These are phyloP conservation scores for Porites cylindrica DNA, from an alignment of 92 coral and sea anemone genomes.

Conservation along the genomic window DNA sequence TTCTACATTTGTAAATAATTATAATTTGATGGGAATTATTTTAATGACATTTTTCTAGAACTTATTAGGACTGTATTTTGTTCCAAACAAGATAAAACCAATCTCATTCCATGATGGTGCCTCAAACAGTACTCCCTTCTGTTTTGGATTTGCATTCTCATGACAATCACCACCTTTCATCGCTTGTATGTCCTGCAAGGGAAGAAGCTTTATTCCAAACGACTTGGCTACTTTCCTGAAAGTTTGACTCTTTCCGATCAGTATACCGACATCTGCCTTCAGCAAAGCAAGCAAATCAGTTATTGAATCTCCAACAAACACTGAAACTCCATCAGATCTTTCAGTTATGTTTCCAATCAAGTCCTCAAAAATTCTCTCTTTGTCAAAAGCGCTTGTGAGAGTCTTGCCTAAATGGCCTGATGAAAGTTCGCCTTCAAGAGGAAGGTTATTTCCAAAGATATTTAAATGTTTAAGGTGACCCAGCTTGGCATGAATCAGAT, in stretches of 20 bases:
- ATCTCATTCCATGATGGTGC: conserved; percentile 91
- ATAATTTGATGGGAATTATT: too few relatives aligned
- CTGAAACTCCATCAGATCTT: conserved; percentile 70
- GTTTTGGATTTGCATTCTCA: conserved; percentile 1
- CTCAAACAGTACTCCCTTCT: conserved; percentile 57
- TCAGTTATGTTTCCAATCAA: conserved; percentile 40
- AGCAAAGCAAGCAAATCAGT: conserved; percentile 89
- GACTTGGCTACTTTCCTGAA: conserved; percentile 81
- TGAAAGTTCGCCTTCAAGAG: conserved; percentile 68
- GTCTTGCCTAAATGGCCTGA: conserved; percentile 73
- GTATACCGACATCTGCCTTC: conserved; percentile 86
- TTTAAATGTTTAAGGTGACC: conserved; percentile 76
- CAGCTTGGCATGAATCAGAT: conserved; percentile 78
- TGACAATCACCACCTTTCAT: conserved; percentile 44
- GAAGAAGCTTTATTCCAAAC: conserved; percentile 83
- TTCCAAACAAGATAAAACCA: conserved; percentile 83
- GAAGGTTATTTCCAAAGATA: conserved; percentile 82
- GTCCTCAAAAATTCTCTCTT: conserved; percentile 75
- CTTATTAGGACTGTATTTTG: conserved; percentile 49
- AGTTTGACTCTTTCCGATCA: conserved; percentile 82
- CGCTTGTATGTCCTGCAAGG: conserved; percentile 62
- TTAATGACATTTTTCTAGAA: background rate
- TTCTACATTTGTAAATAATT: too few relatives aligned
- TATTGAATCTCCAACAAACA: conserved; percentile 92
- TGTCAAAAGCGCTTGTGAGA: conserved; percentile 81